phyloP scores from a whole-genome alignment of 2,113 vertebrate genomes.

The Boulengeromyrus knoepffleri region DNA sequence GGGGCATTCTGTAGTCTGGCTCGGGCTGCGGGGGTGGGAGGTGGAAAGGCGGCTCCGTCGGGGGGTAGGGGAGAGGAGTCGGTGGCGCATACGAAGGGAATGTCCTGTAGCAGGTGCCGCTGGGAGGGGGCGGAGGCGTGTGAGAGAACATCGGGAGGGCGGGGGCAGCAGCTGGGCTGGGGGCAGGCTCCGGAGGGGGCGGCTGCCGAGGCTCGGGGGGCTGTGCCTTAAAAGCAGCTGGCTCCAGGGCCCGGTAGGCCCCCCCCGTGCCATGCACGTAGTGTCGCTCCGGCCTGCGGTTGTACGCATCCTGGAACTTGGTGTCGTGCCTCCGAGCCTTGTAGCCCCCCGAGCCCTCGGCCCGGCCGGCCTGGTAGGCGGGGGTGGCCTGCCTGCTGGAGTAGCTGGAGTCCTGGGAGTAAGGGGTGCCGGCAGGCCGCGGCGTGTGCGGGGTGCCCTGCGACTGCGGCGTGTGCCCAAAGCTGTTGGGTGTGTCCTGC shows the following conservation, averaged over 20 bases:
- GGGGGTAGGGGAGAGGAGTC: constrained; percentile 65
- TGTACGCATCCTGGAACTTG: constrained; percentile 93
- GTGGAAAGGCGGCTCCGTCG: constrained; percentile 65
- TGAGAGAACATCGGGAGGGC: constrained; percentile 45
- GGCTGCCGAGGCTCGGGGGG: constrained; percentile 34
- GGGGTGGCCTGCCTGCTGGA: constrained; percentile 91
- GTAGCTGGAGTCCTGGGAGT: constrained; percentile 91
- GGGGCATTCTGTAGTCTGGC: constrained; percentile 72
- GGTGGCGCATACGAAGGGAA: constrained; percentile 85
- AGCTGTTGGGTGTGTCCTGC: constrained; percentile 82
- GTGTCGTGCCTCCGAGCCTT: constrained; percentile 82
- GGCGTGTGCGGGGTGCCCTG: constrained; percentile 87
- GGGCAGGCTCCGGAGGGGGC: constrained; percentile 55
- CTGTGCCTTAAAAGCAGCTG: constrained; percentile 69
- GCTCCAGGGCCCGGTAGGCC: constrained; percentile 67
- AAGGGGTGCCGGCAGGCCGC: constrained; percentile 75
- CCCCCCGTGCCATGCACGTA: constrained; percentile 65
- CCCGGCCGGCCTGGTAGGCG: constrained; percentile 75
- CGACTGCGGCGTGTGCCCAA: constrained; percentile 74
- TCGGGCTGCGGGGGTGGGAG: constrained; percentile 69
- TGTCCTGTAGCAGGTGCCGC: constrained; percentile 72
- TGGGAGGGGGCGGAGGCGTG: constrained; percentile 67
- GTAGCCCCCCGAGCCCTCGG: constrained; percentile 67
- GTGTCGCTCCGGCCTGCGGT: constrained; percentile 80
- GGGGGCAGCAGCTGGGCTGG: constrained; percentile 57